Evolutionary conservation across 2,888 invertebrate species (phyloP).

Genomic region (Rhingia rostrata): DNA sequence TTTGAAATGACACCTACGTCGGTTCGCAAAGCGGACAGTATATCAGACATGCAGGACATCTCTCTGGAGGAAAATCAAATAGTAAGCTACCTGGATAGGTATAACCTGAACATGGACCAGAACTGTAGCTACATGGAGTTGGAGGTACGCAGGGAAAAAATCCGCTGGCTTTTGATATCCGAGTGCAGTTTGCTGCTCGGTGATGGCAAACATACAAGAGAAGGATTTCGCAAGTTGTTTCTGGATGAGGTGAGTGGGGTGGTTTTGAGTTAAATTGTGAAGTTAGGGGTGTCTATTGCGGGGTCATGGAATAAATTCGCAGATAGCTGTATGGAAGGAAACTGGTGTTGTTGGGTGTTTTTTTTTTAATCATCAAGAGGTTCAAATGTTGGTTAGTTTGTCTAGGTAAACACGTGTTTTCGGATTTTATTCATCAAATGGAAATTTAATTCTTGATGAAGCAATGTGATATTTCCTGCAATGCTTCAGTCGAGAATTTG

Average conservation of each 20-base stretch:
- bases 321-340: no score
- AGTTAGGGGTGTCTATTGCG: no score
- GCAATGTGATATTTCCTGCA: no score
- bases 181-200: constrained; percentile 82
- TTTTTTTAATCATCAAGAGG: no score
- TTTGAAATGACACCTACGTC: constrained; percentile 39
- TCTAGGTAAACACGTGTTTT: no score
- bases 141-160: constrained; percentile 82
- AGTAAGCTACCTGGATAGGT: constrained; percentile 79
- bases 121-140: constrained; percentile 83
- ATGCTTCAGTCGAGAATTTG: no score
- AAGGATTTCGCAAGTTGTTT: constrained; percentile 82
- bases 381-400: no score
- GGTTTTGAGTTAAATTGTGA: neutral
- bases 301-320: neutral
- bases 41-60: constrained; percentile 76
- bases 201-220: constrained; percentile 82
- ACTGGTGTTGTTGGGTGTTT: no score
- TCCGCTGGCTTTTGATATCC: constrained; percentile 83
- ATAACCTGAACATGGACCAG: constrained; percentile 82
- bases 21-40: constrained; percentile 18
- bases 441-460: no score
- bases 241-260: constrained; percentile 80
- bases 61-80: constrained; percentile 78
- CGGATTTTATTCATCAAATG: no score